Evolutionary conservation across 2,888 invertebrate genomes (phyloP).

Genomic region (Euzophera pinguis): DNA sequence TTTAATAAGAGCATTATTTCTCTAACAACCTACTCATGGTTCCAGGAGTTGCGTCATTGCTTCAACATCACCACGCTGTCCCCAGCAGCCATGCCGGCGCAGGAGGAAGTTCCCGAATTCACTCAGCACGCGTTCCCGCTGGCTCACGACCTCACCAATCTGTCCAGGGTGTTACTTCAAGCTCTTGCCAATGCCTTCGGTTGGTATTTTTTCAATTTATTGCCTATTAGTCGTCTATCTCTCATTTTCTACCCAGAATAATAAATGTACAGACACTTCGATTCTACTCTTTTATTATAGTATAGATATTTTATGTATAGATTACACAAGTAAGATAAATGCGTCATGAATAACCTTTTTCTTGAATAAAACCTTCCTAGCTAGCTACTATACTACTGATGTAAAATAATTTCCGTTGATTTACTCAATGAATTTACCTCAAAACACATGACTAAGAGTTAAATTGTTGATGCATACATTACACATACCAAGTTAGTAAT

Average conservation of each 20-base stretch:
- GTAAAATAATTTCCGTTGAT: not conserved
- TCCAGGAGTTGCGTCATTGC: constrained; percentile 83
- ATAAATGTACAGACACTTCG: too few species aligned
- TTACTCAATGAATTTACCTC: not conserved
- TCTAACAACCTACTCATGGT: too few species aligned
- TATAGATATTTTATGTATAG: too few species aligned
- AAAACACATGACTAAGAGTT: not conserved
- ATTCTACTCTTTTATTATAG: too few species aligned
- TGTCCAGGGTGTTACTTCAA: constrained; percentile 83
- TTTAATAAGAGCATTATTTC: too few species aligned
- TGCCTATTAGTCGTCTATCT: too few species aligned
- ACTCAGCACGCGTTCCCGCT: constrained; percentile 82
- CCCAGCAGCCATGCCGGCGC: constrained; percentile 82
- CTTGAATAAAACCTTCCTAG: too few species aligned
- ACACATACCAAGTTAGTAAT: not conserved
- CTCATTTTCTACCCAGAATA: too few species aligned
- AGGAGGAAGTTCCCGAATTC: constrained; percentile 84
- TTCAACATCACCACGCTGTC: constrained; percentile 84
- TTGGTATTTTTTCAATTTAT: constrained; percentile 27
- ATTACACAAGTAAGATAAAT: too few species aligned
- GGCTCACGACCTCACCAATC: constrained; percentile 84
- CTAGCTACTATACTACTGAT: too few species aligned
- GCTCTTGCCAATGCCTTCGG: constrained; percentile 81
- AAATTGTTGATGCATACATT: not conserved
- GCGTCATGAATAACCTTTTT: too few species aligned